A percentile compares a stretch with the other conserved stretches of the same genome.
phyloP scores from a whole-genome alignment of 2,888 invertebrate species.

The Brenthis daphne region DNA sequence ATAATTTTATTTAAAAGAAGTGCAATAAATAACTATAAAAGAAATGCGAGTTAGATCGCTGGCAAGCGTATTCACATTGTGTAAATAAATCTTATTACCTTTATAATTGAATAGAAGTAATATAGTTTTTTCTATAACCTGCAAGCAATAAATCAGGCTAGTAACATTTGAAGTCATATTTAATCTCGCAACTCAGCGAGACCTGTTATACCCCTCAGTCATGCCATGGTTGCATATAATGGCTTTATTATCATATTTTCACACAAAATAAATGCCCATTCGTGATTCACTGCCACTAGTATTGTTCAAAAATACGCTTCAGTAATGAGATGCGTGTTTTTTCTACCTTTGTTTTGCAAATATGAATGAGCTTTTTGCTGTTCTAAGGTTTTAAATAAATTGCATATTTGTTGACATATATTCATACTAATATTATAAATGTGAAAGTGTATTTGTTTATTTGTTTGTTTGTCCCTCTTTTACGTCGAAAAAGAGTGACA shows the following conservation, averaged over 20 bases:
- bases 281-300: slow-evolving; percentile 26
- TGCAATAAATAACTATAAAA: no score
- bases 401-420: neutral
- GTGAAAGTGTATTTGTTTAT: no score
- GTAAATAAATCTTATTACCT: no score
- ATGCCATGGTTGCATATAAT: slow-evolving; percentile 71
- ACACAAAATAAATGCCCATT: slow-evolving; percentile 22
- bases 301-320: slow-evolving; percentile 29
- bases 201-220: slow-evolving; percentile 54
- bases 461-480: no score
- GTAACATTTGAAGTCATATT: slow-evolving; percentile 35
- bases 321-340: slow-evolving; percentile 48
- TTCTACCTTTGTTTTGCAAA: slow-evolving; percentile 39
- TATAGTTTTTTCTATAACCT: slow-evolving; percentile 8
- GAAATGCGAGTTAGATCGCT: no score
- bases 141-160: slow-evolving; percentile 30
- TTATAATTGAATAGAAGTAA: neutral
- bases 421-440: neutral
- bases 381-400: slow-evolving; percentile 9
- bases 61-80: no score
- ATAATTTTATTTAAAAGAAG: no score
- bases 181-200: slow-evolving; percentile 45
- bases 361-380: slow-evolving; percentile 11
- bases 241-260: slow-evolving; percentile 56
- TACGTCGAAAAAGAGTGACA: no score